Conservation (phyloP, 2,113 vertebrate genomes). For the Erpornis zantholeuca region DNA sequence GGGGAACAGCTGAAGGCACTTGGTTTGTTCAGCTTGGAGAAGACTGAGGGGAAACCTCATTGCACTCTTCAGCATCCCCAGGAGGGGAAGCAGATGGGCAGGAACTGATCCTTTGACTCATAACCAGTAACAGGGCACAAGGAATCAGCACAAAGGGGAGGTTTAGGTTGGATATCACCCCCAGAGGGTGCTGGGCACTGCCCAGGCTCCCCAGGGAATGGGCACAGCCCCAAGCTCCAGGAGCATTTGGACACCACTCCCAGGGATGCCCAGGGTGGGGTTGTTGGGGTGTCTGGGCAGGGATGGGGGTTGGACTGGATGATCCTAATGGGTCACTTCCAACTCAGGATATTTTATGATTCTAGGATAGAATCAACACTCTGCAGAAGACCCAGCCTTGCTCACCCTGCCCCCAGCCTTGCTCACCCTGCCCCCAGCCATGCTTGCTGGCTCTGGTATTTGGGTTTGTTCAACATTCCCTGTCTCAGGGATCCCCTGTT, state of each 20-base stretch:
- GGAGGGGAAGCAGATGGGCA: not conserved
- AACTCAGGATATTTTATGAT: not conserved
- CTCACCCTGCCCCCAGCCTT: too few relatives aligned
- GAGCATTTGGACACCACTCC: rapidly evolving
- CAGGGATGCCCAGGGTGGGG: not conserved
- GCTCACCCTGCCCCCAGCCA: too few relatives aligned
- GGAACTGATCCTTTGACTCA: too few relatives aligned
- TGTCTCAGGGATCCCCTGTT: not conserved
- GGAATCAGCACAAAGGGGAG: not conserved
- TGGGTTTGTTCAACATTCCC: not conserved
- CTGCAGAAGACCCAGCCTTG: not conserved
- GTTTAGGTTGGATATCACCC: rapidly evolving
- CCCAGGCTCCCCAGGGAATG: not conserved
- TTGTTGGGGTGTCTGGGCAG: not conserved
- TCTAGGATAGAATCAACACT: not conserved
- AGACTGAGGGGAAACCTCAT: not conserved
- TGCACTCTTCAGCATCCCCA: not conserved
- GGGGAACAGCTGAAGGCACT: not conserved
- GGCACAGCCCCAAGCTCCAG: rapidly evolving
- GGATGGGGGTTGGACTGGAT: not conserved
- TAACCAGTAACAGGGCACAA: not conserved
- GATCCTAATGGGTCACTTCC: not conserved
- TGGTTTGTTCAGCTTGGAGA: not conserved
- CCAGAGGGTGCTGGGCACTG: not conserved
- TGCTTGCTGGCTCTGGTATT: rapidly evolving